Percentiles rank a stretch among this genome's conserved stretches.
phyloP scores from a whole-genome alignment of 1,140 invertebrate species.

The Heliconius hermathena region DNA sequence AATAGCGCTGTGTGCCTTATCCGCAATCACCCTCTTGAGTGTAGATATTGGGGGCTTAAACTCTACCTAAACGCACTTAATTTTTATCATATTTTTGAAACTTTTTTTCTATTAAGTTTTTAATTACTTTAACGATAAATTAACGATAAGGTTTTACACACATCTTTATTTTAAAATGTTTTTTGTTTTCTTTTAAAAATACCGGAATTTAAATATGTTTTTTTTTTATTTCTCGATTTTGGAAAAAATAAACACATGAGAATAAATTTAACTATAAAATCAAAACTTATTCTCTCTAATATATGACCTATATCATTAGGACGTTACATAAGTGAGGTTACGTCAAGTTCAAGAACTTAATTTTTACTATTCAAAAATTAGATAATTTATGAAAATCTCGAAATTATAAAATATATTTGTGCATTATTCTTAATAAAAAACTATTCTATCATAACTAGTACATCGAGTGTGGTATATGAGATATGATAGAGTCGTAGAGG shows the following conservation, averaged over 20 bases:
- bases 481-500: slow-evolving; percentile 14
- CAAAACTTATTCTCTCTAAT: neutral
- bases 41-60: slow-evolving; percentile 44
- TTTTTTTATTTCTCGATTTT: too few relatives aligned
- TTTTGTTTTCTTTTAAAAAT: too few relatives aligned
- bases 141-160: too few relatives aligned
- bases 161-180: too few relatives aligned
- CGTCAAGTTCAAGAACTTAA: slow-evolving; percentile 6
- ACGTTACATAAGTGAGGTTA: slow-evolving; percentile 31
- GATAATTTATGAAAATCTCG: neutral
- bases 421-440: neutral
- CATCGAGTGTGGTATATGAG: neutral
- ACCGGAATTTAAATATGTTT: too few relatives aligned
- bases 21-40: slow-evolving; percentile 48
- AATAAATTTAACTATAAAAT: neutral
- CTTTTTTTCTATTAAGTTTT: too few relatives aligned
- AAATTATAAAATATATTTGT: neutral
- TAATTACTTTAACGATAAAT: too few relatives aligned
- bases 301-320: too few relatives aligned
- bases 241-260: too few relatives aligned
- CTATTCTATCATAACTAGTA: neutral
- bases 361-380: neutral
- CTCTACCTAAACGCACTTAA: slow-evolving; percentile 48
- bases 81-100: slow-evolving; percentile 31
- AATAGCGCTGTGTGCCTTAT: slow-evolving; percentile 46